phyloP scores from a whole-genome alignment of 2,888 invertebrate species.

The Platycheirus albimanus region DNA sequence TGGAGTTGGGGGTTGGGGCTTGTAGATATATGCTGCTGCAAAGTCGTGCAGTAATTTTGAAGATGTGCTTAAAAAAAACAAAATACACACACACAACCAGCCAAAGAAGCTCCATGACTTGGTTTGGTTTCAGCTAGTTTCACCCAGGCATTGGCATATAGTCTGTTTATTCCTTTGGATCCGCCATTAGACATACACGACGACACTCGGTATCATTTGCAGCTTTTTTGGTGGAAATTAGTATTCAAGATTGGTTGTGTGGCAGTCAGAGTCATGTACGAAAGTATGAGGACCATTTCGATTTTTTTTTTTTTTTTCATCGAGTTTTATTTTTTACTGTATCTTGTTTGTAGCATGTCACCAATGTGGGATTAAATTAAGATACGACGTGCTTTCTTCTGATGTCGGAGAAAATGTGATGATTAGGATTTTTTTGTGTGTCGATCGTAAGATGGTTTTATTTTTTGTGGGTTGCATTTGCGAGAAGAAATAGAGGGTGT shows the following conservation, averaged over 20 bases:
- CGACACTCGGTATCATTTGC: slow-evolving; percentile 65
- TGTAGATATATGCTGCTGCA: slow-evolving; percentile 21
- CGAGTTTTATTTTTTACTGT: slow-evolving; percentile 34
- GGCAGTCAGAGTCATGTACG: slow-evolving; percentile 59
- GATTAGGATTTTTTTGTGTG: slow-evolving; percentile 60
- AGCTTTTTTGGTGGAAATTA: slow-evolving; percentile 56
- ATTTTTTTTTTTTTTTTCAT: slow-evolving; percentile 14
- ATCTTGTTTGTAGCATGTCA: slow-evolving; percentile 65
- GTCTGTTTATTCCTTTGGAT: slow-evolving; percentile 41
- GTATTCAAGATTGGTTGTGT: slow-evolving; percentile 70
- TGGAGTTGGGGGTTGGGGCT: too few relatives aligned
- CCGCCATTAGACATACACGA: slow-evolving; percentile 49
- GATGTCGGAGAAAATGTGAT: slow-evolving; percentile 68
- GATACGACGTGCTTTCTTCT: slow-evolving; percentile 68
- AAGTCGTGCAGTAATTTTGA: slow-evolving; percentile 64
- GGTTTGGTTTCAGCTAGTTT: slow-evolving; percentile 52
- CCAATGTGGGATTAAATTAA: slow-evolving; percentile 74
- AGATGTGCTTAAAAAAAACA: slow-evolving; percentile 3
- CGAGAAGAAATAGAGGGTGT: not conserved
- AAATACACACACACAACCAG: not conserved
- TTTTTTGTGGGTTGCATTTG: slow-evolving; percentile 35
- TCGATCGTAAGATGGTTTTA: too few relatives aligned
- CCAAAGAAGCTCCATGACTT: slow-evolving; percentile 26
- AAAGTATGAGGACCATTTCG: slow-evolving; percentile 51
- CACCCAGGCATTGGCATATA: slow-evolving; percentile 6